Evolutionary conservation across 2,797 vertebrate species (phyloP).

Genomic region (Taeniopygia guttata): DNA sequence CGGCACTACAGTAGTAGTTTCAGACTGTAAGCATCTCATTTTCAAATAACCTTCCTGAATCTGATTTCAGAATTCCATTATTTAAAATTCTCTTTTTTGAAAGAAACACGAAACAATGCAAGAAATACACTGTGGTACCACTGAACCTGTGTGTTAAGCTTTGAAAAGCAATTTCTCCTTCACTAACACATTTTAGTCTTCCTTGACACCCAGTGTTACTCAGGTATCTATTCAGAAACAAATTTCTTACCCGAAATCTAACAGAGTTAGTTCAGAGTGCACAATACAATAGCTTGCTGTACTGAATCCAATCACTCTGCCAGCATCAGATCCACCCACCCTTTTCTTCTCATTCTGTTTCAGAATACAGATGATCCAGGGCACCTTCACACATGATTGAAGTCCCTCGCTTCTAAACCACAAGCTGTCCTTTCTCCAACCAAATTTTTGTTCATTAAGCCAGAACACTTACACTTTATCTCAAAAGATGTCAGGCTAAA

Average conservation of each 20-base stretch:
- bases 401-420: background rate
- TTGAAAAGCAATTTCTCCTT: background rate
- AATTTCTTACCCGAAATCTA: background rate
- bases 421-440: background rate
- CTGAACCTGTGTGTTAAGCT: background rate
- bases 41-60: background rate
- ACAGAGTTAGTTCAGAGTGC: background rate
- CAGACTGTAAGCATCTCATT: background rate
- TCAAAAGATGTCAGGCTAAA: background rate
- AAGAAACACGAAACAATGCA: background rate
- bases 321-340: background rate
- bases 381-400: constrained; percentile 1
- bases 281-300: background rate
- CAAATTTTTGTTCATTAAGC: background rate
- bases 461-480: background rate
- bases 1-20: rapidly evolving
- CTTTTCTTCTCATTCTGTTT: background rate
- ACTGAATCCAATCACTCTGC: background rate
- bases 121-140: background rate
- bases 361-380: constrained; percentile 4
- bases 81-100: background rate
- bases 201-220: background rate
- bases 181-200: background rate
- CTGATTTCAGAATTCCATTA: background rate
- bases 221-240: background rate